phyloP scores from a whole-genome alignment of 1,140 invertebrate species.

The Zaprionus capensis region DNA sequence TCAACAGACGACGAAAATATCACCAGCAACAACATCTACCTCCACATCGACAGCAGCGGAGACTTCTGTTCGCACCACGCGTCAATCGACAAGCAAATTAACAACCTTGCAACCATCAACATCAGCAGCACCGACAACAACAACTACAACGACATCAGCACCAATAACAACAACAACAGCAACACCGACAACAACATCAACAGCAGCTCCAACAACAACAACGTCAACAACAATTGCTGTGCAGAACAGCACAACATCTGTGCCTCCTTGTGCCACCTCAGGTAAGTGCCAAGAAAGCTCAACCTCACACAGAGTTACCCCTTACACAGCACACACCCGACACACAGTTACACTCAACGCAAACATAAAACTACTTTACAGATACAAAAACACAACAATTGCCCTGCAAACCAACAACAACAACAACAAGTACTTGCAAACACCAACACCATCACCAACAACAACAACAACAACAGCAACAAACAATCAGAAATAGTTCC shows the following conservation, averaged over 20 bases:
- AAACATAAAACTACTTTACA: conserved; percentile 42
- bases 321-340: neutral
- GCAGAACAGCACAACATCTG: conserved; percentile 15
- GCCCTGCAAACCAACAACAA: conserved; percentile 47
- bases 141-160: neutral
- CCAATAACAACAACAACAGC: no score
- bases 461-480: conserved; percentile 32
- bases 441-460: conserved; percentile 29
- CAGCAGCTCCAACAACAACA: neutral
- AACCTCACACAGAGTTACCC: neutral
- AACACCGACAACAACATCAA: no score
- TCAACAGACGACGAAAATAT: neutral
- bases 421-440: conserved; percentile 16
- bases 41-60: neutral
- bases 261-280: conserved; percentile 37
- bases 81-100: conserved; percentile 9
- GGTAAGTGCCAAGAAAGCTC: conserved; percentile 40
- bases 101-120: neutral
- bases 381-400: conserved; percentile 45
- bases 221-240: neutral
- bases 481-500: conserved; percentile 17
- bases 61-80: neutral
- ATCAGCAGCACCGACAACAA: neutral
- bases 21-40: neutral
- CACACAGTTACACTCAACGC: conserved; percentile 28